Conservation (phyloP, 2,113 vertebrate genomes). For the Chamaetylas fuelleborni region DNA sequence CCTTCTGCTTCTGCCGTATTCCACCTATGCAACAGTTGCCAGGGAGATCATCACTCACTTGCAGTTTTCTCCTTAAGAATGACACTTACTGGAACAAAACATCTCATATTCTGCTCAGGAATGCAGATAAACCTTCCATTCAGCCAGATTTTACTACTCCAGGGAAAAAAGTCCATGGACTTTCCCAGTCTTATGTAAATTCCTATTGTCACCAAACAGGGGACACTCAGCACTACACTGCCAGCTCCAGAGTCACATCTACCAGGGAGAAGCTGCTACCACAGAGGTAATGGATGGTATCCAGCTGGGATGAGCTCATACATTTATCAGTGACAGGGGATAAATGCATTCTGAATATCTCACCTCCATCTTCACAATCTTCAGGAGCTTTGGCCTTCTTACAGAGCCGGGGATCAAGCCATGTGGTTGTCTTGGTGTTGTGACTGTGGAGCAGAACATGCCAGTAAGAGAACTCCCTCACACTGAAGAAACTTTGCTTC, state of each 20-base stretch:
- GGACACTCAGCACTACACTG: background rate
- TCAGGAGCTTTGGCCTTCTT: conserved; percentile 97
- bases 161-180: background rate
- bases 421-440: conserved; percentile 97
- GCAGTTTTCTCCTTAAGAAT: background rate
- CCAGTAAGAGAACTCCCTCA: background rate
- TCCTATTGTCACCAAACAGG: background rate
- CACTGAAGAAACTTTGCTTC: background rate
- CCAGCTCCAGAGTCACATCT: background rate
- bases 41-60: background rate
- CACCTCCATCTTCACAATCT: conserved; percentile 97
- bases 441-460: conserved; percentile 79
- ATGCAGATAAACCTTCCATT: background rate
- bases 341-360: conserved; percentile 16
- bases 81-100: background rate
- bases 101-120: background rate
- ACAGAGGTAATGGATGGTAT: background rate
- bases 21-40: background rate
- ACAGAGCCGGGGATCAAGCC: conserved; percentile 97
- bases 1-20: background rate
- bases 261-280: background rate
- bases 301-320: background rate
- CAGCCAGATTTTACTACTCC: background rate
- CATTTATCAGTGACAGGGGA: background rate
- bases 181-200: background rate